These are phyloP conservation scores for Uria lomvia DNA, from an alignment of 2,113 vertebrate species.

Conservation along the genomic window DNA sequence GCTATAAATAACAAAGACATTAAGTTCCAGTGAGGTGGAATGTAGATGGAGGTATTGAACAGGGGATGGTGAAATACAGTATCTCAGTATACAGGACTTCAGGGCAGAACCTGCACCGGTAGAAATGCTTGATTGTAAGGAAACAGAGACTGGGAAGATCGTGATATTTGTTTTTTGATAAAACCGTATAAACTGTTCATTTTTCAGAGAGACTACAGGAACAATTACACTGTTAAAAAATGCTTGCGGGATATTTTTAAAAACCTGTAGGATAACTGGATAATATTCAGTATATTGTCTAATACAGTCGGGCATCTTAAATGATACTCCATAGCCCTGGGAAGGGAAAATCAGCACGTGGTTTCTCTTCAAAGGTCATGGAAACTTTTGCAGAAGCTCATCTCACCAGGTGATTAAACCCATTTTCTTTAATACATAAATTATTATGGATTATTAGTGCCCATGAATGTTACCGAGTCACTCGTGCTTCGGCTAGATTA, in stretches of 20 bases:
- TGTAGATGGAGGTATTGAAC: not conserved
- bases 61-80: fast-evolving
- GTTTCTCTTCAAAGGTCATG: not conserved
- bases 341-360: not conserved
- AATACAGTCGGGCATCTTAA: not conserved
- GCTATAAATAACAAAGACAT: not conserved
- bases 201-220: not conserved
- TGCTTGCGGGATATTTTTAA: not conserved
- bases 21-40: not conserved
- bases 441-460: not conserved
- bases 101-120: not conserved
- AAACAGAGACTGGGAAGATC: not conserved
- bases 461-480: not conserved
- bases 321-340: not conserved
- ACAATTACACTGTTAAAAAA: not conserved
- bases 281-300: not conserved
- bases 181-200: not conserved
- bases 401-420: not conserved
- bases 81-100: not conserved
- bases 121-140: not conserved
- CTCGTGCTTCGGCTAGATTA: not conserved
- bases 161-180: not conserved
- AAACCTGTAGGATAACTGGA: not conserved
- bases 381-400: not conserved
- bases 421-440: not conserved